phyloP scores from a whole-genome alignment of 2,797 vertebrate species.

The Rhabdomys pumilio region DNA sequence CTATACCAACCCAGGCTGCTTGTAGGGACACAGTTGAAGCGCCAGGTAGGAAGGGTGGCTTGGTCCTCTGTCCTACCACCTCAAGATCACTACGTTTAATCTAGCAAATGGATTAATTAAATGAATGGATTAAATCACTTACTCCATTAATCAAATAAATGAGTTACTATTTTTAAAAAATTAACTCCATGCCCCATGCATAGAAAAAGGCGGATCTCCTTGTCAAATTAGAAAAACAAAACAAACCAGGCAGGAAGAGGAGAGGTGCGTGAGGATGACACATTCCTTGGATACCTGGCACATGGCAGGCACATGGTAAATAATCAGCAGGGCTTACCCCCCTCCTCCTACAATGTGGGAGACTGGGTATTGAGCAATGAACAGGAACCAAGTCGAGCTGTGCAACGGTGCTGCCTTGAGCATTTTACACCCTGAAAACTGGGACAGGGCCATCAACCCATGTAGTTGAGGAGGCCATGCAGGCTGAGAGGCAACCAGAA shows the following conservation, averaged over 20 bases:
- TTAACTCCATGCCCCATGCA: background rate
- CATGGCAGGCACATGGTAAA: background rate
- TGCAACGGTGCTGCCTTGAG: background rate
- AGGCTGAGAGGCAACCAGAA: background rate
- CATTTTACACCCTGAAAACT: background rate
- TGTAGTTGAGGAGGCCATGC: background rate
- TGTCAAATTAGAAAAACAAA: slow-evolving; percentile 40
- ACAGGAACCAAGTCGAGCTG: background rate
- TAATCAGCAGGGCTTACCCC: background rate
- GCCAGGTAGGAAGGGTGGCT: background rate
- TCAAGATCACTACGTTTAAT: slow-evolving; percentile 49
- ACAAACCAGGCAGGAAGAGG: background rate
- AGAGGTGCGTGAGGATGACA: background rate
- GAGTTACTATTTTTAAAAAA: slow-evolving; percentile 40
- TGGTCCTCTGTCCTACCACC: background rate
- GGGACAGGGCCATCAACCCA: background rate
- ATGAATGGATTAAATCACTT: slow-evolving; percentile 61
- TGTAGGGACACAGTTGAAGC: background rate
- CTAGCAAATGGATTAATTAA: slow-evolving; percentile 66
- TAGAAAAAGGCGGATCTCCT: slow-evolving; percentile 6
- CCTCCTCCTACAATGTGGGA: background rate
- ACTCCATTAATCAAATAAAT: slow-evolving; percentile 62
- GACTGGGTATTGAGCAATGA: background rate
- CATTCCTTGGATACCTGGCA: background rate
- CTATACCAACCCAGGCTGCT: background rate